Evolutionary conservation across 2,797 vertebrate species (phyloP), one percentile per base, ranked within the genome.

Genomic region (Chrosomus eos): DNA sequence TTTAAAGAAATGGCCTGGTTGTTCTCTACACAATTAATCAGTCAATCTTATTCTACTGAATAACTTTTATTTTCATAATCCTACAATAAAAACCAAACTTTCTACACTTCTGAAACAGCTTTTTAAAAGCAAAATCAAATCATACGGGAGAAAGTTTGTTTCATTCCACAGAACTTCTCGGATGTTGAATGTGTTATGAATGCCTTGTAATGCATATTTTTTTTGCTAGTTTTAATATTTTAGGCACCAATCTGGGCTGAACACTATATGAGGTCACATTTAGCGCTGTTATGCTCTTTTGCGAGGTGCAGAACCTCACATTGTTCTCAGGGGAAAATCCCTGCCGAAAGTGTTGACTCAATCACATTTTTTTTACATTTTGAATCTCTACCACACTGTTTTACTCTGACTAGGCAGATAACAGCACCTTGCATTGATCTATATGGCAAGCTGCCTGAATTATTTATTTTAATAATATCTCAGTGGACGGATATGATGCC

Each of bases 321-420:
- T n/a, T 62, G 21, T 28, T 84, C 66, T 68, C 66, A 71, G 2
- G 66, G 55, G 66, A 72, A 71, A 23, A 71, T 36, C 7, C 53
- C 28, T 58, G 53, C 64, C 11, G 9, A 71, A 84, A 84, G 2
- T 70, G 64, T 84, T 28, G 66, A 84, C 36, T 84, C 38, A 70
- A 48, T 71, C 33, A 53, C 36, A n/a, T 28, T 70, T 58, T 53
- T 18, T 14, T 26, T 13, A 3, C 5, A 36, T 55, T 38, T 72
- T 28, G 23, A 77, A 84, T 60, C 67, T 79, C 64, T 36, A 28
- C 33, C 28, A 55, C 64, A 81, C 36, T 31, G 68, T 71, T 84
- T 84, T 21, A 79, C 66, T 72, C 81, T 72, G 62, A 82, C 28
- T 84, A 79, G 79, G 83, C 75, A 84, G 67, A n/a, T 62, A 79